A percentile compares a stretch with the other conserved stretches of the same genome.
Conservation (phyloP, 1,140 invertebrate genomes). For the Acromyrmex echinatior region DNA sequence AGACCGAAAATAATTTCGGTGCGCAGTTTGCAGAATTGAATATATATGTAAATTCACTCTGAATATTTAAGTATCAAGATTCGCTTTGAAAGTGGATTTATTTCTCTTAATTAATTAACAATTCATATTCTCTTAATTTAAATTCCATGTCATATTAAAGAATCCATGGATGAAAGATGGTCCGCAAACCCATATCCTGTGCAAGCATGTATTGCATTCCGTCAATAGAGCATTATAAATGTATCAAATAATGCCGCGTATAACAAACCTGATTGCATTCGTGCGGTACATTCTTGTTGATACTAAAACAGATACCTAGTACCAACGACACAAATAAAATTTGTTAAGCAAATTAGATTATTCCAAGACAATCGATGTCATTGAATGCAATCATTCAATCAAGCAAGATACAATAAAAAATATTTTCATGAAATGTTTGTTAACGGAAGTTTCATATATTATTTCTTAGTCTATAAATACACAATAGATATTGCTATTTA, state of each 20-base stretch:
- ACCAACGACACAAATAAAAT: constrained; percentile 8
- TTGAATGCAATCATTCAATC: neutral
- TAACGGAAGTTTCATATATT: neutral
- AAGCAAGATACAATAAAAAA: neutral
- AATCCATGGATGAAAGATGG: neutral
- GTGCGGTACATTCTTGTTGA: neutral
- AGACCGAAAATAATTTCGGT: too few species aligned
- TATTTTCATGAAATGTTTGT: neutral
- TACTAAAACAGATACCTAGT: neutral
- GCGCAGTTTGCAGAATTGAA: too few species aligned
- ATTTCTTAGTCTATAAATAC: neutral
- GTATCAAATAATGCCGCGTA: neutral
- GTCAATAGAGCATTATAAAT: neutral
- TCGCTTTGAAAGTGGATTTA: too few species aligned
- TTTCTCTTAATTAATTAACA: too few species aligned
- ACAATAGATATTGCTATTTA: neutral
- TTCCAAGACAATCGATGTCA: constrained; percentile 7
- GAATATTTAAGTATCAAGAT: too few species aligned
- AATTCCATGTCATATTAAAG: neutral
- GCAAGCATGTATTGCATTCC: neutral
- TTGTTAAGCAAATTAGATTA: constrained; percentile 51
- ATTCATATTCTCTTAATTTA: neutral
- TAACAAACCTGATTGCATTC: neutral
- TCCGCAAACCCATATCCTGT: neutral
- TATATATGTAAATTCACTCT: too few species aligned